Base-by-base conservation (phyloP, 2,888 invertebrate species). In the Cephus spinipes region DNA sequence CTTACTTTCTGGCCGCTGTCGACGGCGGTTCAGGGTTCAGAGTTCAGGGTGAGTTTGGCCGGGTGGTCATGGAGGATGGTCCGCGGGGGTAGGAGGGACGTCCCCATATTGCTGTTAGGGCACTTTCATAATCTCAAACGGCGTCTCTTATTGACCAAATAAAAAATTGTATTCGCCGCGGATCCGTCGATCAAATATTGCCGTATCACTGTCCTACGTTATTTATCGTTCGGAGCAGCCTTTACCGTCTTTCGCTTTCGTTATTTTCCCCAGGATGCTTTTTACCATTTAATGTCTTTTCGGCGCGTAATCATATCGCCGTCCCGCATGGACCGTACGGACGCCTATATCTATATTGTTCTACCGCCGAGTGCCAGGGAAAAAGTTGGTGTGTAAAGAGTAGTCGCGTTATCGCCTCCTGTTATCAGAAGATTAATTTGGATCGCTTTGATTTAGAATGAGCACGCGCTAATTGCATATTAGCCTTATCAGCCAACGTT, bases 81-180 rank as follows among this genome's bases (percentile, higher is more conserved):
- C 55, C 2, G 76, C 74, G 78, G 68, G 76, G 76, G 77, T 77
- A 76, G 79, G 79, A 81, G 78, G 75, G 76, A 68, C 79, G 77
- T 73, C 36, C 83, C 82, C 85, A 85, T 89, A 89, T 88, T 87
- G 89, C 89, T 86, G 86, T 87, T 88, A 87, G 87, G 87, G 87
- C 87, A 89, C 85, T 90, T 88, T 87, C 86, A 84, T 87, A 87
- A 86, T 89, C 87, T 90, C 83, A 80, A 84, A 84, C 85, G 87
- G 83, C 82, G 85, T 81, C 81, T 76, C 75, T 79, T 85, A 85
- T 88, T 84, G 87, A 87, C 83, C 83, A 83, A 88, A 85, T 87
- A 86, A 87, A 85, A 87, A 88, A 79, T 83, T 78, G 79, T 86
- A 83, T 85, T 83, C 83, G 80, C 77, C 77, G 76, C 82, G 77